phyloP scores from a whole-genome alignment of 2,797 vertebrate genomes.

The Takifugu ocellatus region DNA sequence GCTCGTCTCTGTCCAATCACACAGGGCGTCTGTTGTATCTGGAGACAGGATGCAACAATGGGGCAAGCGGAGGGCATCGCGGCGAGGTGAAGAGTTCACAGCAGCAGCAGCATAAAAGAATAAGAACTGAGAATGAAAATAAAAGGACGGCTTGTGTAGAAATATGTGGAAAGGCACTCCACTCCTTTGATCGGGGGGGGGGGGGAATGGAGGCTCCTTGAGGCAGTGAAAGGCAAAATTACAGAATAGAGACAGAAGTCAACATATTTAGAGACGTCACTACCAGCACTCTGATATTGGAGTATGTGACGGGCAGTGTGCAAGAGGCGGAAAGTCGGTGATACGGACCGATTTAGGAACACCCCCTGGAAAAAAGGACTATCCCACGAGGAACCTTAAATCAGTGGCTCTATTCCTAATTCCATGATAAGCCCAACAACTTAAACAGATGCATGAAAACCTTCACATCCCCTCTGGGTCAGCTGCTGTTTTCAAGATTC shows the following conservation, averaged over 20 bases:
- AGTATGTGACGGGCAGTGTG: slow-evolving; percentile 67
- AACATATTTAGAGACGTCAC: slow-evolving; percentile 22
- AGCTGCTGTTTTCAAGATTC: slow-evolving; percentile 23
- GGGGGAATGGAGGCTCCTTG: slow-evolving; percentile 13
- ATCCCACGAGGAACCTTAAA: slow-evolving; percentile 43
- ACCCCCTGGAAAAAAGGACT: slow-evolving; percentile 38
- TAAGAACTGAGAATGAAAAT: slow-evolving; percentile 21
- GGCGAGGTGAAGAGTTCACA: slow-evolving; percentile 62
- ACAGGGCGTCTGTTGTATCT: slow-evolving; percentile 38
- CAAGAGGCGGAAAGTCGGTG: slow-evolving; percentile 71
- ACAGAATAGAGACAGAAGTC: slow-evolving; percentile 13
- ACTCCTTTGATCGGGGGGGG: slow-evolving; percentile 32
- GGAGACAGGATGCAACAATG: slow-evolving; percentile 34
- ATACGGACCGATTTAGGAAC: slow-evolving; percentile 63
- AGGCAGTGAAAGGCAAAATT: slow-evolving; percentile 13
- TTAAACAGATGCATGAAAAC: background rate
- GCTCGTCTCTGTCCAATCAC: slow-evolving; percentile 56
- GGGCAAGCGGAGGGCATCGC: slow-evolving; percentile 41
- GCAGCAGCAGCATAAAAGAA: slow-evolving; percentile 13
- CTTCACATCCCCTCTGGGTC: background rate
- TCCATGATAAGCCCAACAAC: background rate
- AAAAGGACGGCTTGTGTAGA: slow-evolving; percentile 14
- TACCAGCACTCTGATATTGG: slow-evolving; percentile 60
- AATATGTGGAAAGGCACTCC: slow-evolving; percentile 12
- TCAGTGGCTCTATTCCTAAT: slow-evolving; percentile 14